A percentile compares a stretch with the other conserved stretches of the same genome.
phyloP scores from a whole-genome alignment of 2,113 vertebrate genomes.

The Perca schrenkii region DNA sequence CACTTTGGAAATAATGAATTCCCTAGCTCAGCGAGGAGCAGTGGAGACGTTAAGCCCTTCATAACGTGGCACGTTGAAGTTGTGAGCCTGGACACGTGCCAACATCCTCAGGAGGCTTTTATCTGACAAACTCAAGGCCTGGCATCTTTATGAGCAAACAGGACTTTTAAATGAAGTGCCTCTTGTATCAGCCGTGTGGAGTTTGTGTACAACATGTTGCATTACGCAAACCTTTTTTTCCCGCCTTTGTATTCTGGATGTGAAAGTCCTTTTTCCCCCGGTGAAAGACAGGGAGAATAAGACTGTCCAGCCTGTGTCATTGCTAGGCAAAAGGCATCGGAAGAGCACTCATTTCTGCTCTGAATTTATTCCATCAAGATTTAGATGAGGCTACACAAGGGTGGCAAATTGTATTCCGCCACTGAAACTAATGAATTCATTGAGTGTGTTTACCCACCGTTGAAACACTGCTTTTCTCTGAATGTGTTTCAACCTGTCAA shows the following conservation, averaged over 20 bases:
- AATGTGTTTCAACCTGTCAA: constrained; percentile 1
- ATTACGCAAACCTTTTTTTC: background rate
- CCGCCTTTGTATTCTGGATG: background rate
- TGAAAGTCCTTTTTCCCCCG: background rate
- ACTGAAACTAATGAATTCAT: background rate
- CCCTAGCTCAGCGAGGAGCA: background rate
- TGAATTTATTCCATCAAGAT: background rate
- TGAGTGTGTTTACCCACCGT: background rate
- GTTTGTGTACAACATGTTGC: background rate
- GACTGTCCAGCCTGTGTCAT: background rate
- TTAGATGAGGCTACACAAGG: background rate
- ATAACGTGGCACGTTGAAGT: constrained; percentile 8
- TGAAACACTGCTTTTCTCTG: background rate
- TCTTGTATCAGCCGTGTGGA: background rate
- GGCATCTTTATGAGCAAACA: constrained; percentile 9
- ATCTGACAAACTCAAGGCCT: constrained; percentile 37
- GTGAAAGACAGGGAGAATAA: background rate
- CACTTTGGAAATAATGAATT: background rate
- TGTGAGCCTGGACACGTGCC: background rate
- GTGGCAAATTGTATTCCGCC: background rate
- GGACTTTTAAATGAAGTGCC: background rate
- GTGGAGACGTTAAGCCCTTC: background rate
- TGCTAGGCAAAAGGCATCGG: background rate
- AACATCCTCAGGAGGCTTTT: background rate
- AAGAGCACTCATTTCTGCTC: background rate